Evolutionary conservation across 2,113 vertebrate genomes (phyloP).

Genomic region (Lagopus muta): DNA sequence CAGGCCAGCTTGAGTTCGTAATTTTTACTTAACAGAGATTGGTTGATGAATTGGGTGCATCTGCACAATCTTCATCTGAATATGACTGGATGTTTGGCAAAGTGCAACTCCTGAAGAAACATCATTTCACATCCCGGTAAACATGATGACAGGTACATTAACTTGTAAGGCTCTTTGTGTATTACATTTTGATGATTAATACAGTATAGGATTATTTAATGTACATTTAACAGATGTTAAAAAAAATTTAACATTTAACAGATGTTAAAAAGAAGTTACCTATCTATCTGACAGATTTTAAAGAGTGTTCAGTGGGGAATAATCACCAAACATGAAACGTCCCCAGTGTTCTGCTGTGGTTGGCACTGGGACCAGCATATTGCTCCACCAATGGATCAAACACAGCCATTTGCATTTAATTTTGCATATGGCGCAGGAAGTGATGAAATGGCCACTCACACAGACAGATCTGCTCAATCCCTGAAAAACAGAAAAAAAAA

Average conservation of each 20-base stretch:
- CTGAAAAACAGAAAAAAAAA: not conserved
- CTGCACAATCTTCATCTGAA: not conserved
- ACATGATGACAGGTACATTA: not conserved
- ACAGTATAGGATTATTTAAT: not conserved
- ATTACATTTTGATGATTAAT: not conserved
- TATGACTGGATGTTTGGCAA: not conserved
- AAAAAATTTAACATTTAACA: not conserved
- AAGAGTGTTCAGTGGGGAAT: not conserved
- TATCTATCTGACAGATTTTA: not conserved
- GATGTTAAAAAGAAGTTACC: not conserved
- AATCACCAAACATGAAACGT: not conserved
- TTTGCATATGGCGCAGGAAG: not conserved
- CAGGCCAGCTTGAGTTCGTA: not conserved
- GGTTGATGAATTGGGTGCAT: not conserved
- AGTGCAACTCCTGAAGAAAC: not conserved
- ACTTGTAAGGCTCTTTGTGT: not conserved
- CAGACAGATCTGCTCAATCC: not conserved
- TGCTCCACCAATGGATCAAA: not conserved
- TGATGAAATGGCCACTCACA: no score
- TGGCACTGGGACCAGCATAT: not conserved
- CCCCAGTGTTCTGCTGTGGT: not conserved
- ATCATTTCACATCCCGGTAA: not conserved
- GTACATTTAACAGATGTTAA: not conserved
- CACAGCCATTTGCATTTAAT: accelerated
- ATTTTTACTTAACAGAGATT: not conserved